Conservation (phyloP, 2,888 invertebrate genomes). For the Dynastes maya region DNA sequence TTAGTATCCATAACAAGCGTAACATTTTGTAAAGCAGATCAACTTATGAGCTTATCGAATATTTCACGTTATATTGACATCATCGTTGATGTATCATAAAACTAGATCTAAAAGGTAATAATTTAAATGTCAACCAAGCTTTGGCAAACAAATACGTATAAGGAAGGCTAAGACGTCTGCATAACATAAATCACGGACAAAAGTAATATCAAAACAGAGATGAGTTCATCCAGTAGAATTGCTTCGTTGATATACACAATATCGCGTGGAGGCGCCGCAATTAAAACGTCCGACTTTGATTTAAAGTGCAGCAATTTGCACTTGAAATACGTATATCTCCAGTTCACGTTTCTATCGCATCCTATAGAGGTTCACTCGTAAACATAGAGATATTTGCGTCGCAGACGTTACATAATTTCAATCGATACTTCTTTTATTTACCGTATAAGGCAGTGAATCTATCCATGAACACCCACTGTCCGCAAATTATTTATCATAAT, state of each 20-base stretch:
- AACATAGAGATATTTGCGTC: neutral
- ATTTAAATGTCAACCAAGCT: too few species aligned
- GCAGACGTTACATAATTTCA: conserved; percentile 16
- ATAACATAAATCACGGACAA: too few species aligned
- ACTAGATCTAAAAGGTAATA: too few species aligned
- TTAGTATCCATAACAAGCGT: too few species aligned
- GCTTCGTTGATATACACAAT: neutral
- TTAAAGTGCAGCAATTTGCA: conserved; percentile 27
- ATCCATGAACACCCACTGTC: conserved; percentile 39
- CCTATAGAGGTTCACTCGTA: neutral
- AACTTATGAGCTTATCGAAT: too few species aligned
- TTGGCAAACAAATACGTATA: too few species aligned
- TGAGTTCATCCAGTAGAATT: neutral
- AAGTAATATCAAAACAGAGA: too few species aligned
- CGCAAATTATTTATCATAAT: conserved; percentile 43
- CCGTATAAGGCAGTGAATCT: conserved; percentile 36
- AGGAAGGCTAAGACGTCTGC: too few species aligned
- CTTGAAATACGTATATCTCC: conserved; percentile 6
- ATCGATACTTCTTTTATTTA: conserved; percentile 33
- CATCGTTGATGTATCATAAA: too few species aligned
- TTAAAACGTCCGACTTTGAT: conserved; percentile 9
- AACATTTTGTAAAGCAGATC: too few species aligned
- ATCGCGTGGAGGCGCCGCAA: conserved; percentile 1
- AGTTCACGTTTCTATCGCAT: neutral
- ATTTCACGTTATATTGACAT: too few species aligned